phyloP scores from a whole-genome alignment of 2,113 vertebrate genomes.

The Lophochroa leadbeateri region DNA sequence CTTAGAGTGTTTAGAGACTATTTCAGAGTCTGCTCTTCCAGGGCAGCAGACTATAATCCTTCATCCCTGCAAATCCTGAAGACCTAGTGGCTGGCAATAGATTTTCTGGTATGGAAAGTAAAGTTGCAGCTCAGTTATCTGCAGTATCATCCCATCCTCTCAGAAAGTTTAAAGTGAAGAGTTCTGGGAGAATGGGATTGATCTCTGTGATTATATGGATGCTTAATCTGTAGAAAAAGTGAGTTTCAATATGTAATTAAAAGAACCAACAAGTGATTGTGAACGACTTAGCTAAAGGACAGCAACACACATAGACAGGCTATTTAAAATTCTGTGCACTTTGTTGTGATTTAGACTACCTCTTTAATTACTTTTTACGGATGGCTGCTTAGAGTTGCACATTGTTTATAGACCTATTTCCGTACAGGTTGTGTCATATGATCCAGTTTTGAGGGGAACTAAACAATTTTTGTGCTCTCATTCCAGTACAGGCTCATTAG shows the following conservation, averaged over 20 bases:
- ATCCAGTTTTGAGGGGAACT: neutral
- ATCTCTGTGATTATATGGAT: neutral
- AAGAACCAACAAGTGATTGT: conserved; percentile 21
- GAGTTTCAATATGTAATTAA: neutral
- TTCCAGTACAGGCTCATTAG: neutral
- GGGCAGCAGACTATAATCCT: neutral
- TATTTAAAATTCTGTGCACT: conserved; percentile 61
- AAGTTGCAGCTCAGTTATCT: neutral
- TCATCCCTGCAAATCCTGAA: neutral
- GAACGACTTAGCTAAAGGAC: conserved; percentile 35
- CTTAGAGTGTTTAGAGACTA: neutral
- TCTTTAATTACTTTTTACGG: conserved; percentile 71
- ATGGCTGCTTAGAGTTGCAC: conserved; percentile 39
- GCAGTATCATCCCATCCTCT: neutral
- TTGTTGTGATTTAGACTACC: conserved; percentile 68
- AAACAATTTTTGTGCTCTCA: neutral
- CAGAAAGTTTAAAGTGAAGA: neutral
- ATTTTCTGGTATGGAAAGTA: neutral
- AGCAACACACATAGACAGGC: neutral
- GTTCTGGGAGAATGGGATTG: neutral
- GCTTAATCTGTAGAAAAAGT: neutral
- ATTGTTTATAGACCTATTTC: conserved; percentile 48
- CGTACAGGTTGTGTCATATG: neutral
- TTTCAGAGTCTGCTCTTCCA: neutral
- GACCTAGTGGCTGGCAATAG: neutral